phyloP scores from a whole-genome alignment of 1,140 invertebrate species.

The Leptestheria dahalacensis region DNA sequence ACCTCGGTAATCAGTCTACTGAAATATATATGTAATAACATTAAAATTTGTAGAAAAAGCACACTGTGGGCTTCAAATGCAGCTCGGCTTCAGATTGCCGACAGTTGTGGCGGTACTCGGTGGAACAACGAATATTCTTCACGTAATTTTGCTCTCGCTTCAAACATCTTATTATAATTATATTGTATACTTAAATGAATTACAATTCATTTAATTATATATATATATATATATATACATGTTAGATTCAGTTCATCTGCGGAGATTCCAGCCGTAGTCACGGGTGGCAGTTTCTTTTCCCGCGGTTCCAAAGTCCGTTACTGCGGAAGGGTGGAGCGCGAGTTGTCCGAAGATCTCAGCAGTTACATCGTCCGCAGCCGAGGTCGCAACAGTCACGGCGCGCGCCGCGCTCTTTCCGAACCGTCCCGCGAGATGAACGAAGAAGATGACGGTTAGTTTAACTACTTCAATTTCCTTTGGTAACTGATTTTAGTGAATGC shows the following conservation, averaged over 20 bases:
- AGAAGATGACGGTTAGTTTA: not conserved
- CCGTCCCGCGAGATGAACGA: not conserved
- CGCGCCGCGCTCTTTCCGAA: not conserved
- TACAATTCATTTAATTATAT: constrained; percentile 10
- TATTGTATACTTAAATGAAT: not conserved
- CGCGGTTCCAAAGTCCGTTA: constrained; percentile 88
- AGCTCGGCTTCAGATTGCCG: constrained; percentile 73
- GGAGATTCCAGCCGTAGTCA: constrained; percentile 69
- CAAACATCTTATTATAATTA: not conserved
- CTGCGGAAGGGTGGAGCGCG: constrained; percentile 70
- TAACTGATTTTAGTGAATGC: too few species aligned
- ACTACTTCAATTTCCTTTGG: too few species aligned
- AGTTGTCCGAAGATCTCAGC: constrained; percentile 53
- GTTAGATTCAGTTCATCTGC: constrained; percentile 73
- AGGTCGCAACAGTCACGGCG: not conserved
- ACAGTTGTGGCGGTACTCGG: constrained; percentile 88
- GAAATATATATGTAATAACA: not conserved
- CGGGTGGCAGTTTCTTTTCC: constrained; percentile 84
- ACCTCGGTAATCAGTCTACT: constrained; percentile 3
- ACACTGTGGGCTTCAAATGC: constrained; percentile 91
- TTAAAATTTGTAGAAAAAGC: constrained; percentile 58
- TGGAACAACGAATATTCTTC: constrained; percentile 94
- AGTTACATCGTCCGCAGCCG: not conserved
- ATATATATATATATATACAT: too few species aligned
- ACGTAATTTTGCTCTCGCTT: constrained; percentile 45